phyloP scores from a whole-genome alignment of 2,888 invertebrate genomes.

The Philopedon plagiatum region DNA sequence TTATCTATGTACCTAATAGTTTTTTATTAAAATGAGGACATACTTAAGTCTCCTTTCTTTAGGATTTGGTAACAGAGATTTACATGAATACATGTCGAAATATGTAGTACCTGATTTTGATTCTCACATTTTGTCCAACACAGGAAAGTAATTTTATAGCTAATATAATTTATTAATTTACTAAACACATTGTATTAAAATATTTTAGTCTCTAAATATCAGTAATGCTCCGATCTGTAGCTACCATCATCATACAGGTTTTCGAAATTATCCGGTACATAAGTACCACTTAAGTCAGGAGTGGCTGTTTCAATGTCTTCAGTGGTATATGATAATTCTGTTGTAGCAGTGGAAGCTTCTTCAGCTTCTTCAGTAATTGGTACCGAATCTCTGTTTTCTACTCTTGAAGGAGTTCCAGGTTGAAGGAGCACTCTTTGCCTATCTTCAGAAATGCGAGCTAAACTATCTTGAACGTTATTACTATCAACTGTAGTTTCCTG shows the following conservation, averaged over 20 bases:
- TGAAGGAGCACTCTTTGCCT: slow-evolving; percentile 31
- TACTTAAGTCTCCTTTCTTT: too few relatives aligned
- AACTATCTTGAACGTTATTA: not conserved
- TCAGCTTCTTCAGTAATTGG: slow-evolving; percentile 39
- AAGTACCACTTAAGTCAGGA: slow-evolving; percentile 59
- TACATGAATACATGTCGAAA: too few relatives aligned
- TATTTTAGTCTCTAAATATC: slow-evolving; percentile 26
- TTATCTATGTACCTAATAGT: too few relatives aligned
- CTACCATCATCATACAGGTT: slow-evolving; percentile 62
- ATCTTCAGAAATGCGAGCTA: slow-evolving; percentile 22
- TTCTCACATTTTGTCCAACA: too few relatives aligned
- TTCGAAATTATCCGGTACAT: slow-evolving; percentile 60
- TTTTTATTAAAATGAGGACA: too few relatives aligned
- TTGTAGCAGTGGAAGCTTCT: slow-evolving; percentile 35
- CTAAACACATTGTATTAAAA: slow-evolving; percentile 9
- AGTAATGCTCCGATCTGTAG: slow-evolving; percentile 57
- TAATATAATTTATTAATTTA: slow-evolving; percentile 1
- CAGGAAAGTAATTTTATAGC: not conserved
- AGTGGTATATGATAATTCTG: slow-evolving; percentile 36
- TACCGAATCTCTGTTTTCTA: slow-evolving; percentile 42
- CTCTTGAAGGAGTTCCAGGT: slow-evolving; percentile 30
- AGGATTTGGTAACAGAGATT: too few relatives aligned
- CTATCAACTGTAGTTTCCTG: not conserved
- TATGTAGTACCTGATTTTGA: too few relatives aligned
- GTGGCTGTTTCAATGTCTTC: slow-evolving; percentile 36